Conservation (phyloP, 2,113 vertebrate species). For the Phocoena phocoena region DNA sequence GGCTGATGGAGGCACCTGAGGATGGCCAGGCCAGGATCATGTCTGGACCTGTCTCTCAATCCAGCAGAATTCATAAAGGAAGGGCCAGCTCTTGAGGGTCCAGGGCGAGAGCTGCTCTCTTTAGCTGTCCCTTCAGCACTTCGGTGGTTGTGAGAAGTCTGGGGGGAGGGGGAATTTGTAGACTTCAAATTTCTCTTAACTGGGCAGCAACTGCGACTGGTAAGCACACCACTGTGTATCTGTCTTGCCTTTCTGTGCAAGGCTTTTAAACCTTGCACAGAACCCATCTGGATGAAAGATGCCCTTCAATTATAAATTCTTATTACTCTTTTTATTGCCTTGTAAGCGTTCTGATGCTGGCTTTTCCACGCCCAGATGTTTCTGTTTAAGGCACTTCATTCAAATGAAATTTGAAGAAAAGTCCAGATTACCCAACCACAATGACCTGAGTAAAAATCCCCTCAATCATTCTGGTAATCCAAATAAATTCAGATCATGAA, state of each 20-base stretch:
- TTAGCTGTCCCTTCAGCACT: too few relatives aligned
- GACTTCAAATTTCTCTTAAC: neutral
- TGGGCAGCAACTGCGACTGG: fast-evolving
- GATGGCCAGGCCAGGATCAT: neutral
- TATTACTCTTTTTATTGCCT: constrained; percentile 35
- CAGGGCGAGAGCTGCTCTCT: fast-evolving
- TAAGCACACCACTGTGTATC: fast-evolving
- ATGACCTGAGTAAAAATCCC: neutral
- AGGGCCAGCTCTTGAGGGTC: fast-evolving
- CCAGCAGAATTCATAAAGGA: fast-evolving
- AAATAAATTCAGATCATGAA: neutral
- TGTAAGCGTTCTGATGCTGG: neutral
- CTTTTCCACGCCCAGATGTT: constrained; percentile 24
- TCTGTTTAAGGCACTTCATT: constrained; percentile 47
- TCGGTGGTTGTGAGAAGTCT: fast-evolving
- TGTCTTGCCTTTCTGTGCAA: neutral
- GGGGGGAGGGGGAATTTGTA: fast-evolving
- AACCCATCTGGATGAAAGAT: constrained; percentile 59
- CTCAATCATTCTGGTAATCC: neutral
- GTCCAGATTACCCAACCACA: constrained; percentile 27
- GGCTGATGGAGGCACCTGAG: neutral
- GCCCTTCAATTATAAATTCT: constrained; percentile 40
- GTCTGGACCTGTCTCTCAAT: fast-evolving
- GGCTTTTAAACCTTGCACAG: neutral
- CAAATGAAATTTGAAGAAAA: constrained; percentile 24